These are phyloP conservation scores for Lasiurus borealis DNA, from an alignment of 2,113 vertebrate genomes.

Conservation along the genomic window DNA sequence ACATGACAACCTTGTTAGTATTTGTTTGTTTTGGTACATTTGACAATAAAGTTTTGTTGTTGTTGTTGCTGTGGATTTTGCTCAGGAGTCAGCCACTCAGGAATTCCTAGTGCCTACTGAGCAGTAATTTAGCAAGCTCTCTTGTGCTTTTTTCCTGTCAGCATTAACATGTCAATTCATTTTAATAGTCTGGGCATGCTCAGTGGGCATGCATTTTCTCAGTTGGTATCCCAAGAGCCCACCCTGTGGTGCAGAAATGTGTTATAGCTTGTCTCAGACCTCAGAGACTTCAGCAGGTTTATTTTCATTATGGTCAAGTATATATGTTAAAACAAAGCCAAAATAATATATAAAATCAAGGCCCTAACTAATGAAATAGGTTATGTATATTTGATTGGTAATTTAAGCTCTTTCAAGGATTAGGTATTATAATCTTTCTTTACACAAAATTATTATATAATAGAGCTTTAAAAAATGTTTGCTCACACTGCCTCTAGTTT, in stretches of 20 bases:
- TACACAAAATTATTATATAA: conserved; percentile 60
- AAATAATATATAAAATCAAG: conserved; percentile 78
- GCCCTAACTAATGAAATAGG: conserved; percentile 85
- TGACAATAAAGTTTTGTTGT: conserved; percentile 87
- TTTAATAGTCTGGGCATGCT: conserved; percentile 93
- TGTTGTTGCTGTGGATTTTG: conserved; percentile 85
- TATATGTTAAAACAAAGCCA: conserved; percentile 88
- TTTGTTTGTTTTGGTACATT: conserved; percentile 88
- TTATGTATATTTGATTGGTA: conserved; percentile 80
- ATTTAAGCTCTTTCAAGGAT: conserved; percentile 80
- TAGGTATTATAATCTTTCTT: conserved; percentile 61
- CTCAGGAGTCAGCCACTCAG: conserved; percentile 89
- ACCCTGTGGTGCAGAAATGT: conserved; percentile 89
- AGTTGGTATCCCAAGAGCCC: conserved; percentile 89
- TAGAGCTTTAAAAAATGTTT: conserved; percentile 58
- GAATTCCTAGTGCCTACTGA: conserved; percentile 92
- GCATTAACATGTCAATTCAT: conserved; percentile 93
- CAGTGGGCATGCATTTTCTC: conserved; percentile 88
- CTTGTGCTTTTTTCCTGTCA: conserved; percentile 91
- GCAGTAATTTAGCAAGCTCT: conserved; percentile 91
- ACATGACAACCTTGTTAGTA: conserved; percentile 87
- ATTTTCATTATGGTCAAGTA: conserved; percentile 87
- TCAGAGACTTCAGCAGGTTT: conserved; percentile 88
- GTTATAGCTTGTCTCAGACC: conserved; percentile 90
- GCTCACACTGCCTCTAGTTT: conserved; percentile 75